These are phyloP conservation scores for Centropus bengalensis DNA, from an alignment of 2,113 vertebrate genomes.

Conservation along the genomic window DNA sequence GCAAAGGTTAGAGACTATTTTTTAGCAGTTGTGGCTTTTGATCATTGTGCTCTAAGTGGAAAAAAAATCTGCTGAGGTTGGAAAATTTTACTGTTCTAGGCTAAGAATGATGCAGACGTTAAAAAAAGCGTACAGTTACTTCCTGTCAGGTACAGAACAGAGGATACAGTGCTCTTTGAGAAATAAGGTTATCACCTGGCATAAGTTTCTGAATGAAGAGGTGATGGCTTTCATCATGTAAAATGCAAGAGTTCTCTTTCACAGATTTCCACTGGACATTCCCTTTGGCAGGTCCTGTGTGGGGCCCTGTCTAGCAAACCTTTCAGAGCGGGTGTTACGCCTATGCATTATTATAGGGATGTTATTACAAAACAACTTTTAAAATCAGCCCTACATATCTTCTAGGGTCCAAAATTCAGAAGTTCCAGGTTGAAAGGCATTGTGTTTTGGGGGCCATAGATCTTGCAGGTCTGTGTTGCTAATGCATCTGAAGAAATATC, in stretches of 20 bases:
- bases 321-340: neutral
- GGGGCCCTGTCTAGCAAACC: neutral
- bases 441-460: neutral
- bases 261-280: neutral
- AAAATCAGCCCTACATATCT: neutral
- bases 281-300: neutral
- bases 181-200: neutral
- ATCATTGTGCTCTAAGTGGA: slow-evolving; percentile 19
- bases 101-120: neutral
- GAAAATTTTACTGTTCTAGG: neutral
- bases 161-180: neutral
- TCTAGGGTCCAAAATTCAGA: neutral
- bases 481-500: neutral
- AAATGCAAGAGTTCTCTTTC: neutral
- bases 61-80: slow-evolving; percentile 19
- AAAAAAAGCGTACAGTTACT: neutral
- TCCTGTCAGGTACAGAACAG: neutral
- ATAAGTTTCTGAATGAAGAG: neutral
- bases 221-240: neutral
- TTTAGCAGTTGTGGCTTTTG: neutral
- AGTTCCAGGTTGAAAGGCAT: neutral
- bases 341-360: neutral
- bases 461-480: neutral
- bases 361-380: neutral
- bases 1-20: neutral